These are phyloP conservation scores for Lasiurus borealis DNA, from an alignment of 2,113 vertebrate species.

Conservation along the genomic window DNA sequence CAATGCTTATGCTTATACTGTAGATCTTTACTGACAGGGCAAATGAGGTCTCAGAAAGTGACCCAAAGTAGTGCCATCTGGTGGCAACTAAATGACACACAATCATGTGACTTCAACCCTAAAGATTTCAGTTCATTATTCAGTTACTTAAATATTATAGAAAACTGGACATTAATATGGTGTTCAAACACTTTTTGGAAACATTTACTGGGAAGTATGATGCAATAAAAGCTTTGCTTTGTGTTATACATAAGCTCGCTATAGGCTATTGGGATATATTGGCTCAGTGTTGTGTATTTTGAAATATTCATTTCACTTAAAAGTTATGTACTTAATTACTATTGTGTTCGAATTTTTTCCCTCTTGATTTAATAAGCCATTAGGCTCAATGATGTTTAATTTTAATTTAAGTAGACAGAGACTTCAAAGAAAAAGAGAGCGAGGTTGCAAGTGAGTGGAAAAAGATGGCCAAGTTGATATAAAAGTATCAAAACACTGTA, in stretches of 20 bases:
- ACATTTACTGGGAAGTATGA: not conserved
- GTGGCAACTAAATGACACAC: not conserved
- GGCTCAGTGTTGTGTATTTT: conserved; percentile 69
- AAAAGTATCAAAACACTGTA: conserved; percentile 59
- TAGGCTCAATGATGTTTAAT: conserved; percentile 73
- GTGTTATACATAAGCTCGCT: not conserved
- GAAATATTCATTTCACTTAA: conserved; percentile 67
- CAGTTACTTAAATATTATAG: not conserved
- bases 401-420: conserved; percentile 75
- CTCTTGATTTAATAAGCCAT: conserved; percentile 69
- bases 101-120: conserved; percentile 19
- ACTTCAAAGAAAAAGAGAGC: conserved; percentile 78
- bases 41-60: not conserved
- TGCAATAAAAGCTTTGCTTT: not conserved
- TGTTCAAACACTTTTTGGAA: not conserved
- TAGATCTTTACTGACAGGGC: not conserved
- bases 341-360: conserved; percentile 65
- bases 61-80: conserved; percentile 41
- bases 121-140: conserved; percentile 1
- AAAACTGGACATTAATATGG: not conserved
- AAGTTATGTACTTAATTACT: conserved; percentile 72
- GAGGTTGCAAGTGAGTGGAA: conserved; percentile 58
- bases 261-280: conserved; percentile 57
- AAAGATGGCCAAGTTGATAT: conserved; percentile 70
- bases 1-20: not conserved